Conservation (phyloP, 2,888 invertebrate genomes). For the Clistopyga incitator region DNA sequence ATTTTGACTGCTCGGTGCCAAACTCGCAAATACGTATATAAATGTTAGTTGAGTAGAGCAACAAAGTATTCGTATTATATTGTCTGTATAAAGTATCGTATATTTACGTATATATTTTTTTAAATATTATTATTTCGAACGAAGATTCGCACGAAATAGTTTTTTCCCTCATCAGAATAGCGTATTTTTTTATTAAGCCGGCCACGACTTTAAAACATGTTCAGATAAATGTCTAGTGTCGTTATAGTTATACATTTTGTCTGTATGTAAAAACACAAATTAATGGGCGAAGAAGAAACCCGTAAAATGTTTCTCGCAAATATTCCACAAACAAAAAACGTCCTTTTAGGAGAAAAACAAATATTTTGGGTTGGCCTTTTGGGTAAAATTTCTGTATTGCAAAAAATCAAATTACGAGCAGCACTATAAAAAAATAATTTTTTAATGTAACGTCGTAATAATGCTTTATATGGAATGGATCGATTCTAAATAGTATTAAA, state of each 20-base stretch:
- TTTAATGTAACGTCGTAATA: no score
- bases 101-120: not conserved
- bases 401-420: no score
- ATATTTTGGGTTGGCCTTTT: no score
- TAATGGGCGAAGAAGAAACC: not conserved
- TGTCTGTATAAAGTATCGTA: conserved; percentile 31
- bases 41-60: conserved; percentile 76
- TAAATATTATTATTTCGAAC: not conserved
- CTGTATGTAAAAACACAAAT: not conserved
- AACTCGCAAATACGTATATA: conserved; percentile 71
- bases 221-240: conserved; percentile 49
- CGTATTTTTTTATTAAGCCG: conserved; percentile 6
- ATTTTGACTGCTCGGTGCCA: conserved; percentile 72
- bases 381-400: no score
- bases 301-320: no score
- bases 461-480: no score
- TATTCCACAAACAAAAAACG: no score
- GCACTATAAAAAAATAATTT: no score
- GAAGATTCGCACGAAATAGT: not conserved
- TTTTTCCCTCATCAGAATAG: not conserved
- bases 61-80: conserved; percentile 45
- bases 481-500: no score
- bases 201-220: conserved; percentile 27
- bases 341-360: no score
- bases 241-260: conserved; percentile 16